phyloP scores from a whole-genome alignment of 2,113 vertebrate genomes.

The Bufo bufo region DNA sequence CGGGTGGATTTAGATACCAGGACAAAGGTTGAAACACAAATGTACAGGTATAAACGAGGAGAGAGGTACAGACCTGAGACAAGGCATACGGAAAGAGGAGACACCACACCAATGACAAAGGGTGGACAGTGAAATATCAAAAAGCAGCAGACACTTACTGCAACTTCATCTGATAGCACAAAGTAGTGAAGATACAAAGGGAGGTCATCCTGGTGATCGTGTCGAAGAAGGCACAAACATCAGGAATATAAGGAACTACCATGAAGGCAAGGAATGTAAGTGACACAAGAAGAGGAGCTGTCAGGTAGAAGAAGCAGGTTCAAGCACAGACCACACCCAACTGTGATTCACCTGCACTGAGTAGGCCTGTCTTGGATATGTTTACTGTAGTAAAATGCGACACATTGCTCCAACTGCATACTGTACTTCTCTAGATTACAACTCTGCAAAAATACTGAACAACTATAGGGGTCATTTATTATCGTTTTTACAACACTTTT shows the following conservation, averaged over 20 bases:
- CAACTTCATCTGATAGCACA: not conserved
- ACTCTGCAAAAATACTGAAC: too few species aligned
- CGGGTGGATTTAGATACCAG: not conserved
- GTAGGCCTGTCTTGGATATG: not conserved
- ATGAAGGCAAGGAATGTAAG: not conserved
- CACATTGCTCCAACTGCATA: too few species aligned
- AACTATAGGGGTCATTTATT: too few species aligned
- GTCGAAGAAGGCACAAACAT: not conserved
- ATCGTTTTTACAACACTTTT: too few species aligned
- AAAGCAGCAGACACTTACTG: too few species aligned
- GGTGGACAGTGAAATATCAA: not conserved
- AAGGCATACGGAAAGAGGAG: not conserved
- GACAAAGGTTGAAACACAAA: slow-evolving; percentile 3
- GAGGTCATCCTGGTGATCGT: not conserved
- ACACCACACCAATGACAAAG: not conserved
- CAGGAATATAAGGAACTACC: not conserved
- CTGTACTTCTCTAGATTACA: too few species aligned
- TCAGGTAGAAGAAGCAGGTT: not conserved
- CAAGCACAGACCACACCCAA: not conserved
- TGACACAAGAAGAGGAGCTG: not conserved
- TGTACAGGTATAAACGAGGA: not conserved
- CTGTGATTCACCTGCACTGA: not conserved
- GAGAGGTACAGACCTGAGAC: not conserved
- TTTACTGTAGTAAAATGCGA: not conserved
- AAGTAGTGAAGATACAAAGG: too few species aligned